A percentile compares a stretch with the other conserved stretches of the same genome.
phyloP scores from a whole-genome alignment of 2,888 invertebrate genomes.

The Anagyrus pseudococci region DNA sequence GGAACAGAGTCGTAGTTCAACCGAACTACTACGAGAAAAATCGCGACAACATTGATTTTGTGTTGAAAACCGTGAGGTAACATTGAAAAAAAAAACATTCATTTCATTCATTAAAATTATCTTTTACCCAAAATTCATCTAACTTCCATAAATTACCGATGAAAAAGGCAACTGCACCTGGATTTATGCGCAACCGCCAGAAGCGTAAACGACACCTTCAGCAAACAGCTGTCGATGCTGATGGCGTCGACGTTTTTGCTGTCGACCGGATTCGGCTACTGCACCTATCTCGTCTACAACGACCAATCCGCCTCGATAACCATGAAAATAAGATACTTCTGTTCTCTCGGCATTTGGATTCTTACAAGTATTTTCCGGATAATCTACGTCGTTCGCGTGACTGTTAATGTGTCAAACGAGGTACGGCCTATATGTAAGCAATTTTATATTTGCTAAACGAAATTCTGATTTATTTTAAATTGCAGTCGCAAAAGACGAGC shows the following conservation, averaged over 20 bases:
- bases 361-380: conserved; percentile 1
- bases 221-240: conserved; percentile 33
- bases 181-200: conserved; percentile 40
- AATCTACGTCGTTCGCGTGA: conserved; percentile 16
- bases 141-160: too few species aligned
- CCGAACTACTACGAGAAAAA: conserved; percentile 15
- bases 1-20: conserved; percentile 4
- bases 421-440: neutral
- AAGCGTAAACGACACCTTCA: conserved; percentile 32
- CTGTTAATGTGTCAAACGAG: conserved; percentile 22
- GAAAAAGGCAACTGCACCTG: conserved; percentile 45
- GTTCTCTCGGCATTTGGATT: conserved; percentile 21
- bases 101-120: too few species aligned
- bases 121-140: too few species aligned
- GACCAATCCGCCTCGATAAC: neutral
- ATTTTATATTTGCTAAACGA: neutral
- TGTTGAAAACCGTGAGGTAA: conserved; percentile 24
- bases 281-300: conserved; percentile 21
- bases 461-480: neutral
- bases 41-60: conserved; percentile 17
- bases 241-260: conserved; percentile 32
- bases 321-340: conserved; percentile 2
- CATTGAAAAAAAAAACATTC: too few species aligned
- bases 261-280: conserved; percentile 30
- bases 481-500: conserved; percentile 29